Conservation (phyloP, 2,113 vertebrate species). For the Etheostoma spectabile region DNA sequence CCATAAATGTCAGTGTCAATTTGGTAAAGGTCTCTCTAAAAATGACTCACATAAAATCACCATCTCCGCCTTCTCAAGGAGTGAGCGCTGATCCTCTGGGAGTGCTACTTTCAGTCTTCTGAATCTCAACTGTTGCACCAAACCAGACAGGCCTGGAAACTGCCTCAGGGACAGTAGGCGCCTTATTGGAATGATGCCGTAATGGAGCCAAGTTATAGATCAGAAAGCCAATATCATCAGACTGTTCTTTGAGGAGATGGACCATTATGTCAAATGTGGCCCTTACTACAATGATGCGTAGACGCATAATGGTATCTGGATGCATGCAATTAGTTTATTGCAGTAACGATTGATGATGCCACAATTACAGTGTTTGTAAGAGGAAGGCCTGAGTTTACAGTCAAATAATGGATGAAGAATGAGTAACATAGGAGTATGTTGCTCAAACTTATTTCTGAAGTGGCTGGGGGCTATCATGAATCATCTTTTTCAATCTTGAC, state of each 20-base stretch:
- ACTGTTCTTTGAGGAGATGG: slow-evolving; percentile 31
- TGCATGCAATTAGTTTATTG: slow-evolving; percentile 50
- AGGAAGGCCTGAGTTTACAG: slow-evolving; percentile 29
- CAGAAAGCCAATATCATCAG: slow-evolving; percentile 56
- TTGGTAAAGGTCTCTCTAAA: slow-evolving; percentile 51
- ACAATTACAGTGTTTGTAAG: slow-evolving; percentile 39
- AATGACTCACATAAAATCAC: slow-evolving; percentile 43
- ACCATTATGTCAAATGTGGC: slow-evolving; percentile 39
- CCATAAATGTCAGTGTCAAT: slow-evolving; percentile 46
- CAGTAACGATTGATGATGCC: slow-evolving; percentile 26
- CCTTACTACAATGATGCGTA: slow-evolving; percentile 23
- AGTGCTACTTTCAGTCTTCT: slow-evolving; percentile 26
- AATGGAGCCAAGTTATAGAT: slow-evolving; percentile 43
- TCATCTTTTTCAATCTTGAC: slow-evolving; percentile 3
- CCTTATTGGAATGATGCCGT: slow-evolving; percentile 35
- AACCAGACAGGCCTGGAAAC: slow-evolving; percentile 4
- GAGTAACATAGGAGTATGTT: slow-evolving; percentile 32
- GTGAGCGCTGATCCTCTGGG: slow-evolving; percentile 2
- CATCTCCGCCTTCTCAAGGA: slow-evolving; percentile 28
- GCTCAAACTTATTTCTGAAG: slow-evolving; percentile 25
- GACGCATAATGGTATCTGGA: slow-evolving; percentile 30
- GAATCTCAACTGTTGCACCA: slow-evolving; percentile 14
- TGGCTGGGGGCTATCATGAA: slow-evolving; percentile 17
- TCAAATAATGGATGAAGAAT: slow-evolving; percentile 48
- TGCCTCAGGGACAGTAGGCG: slow-evolving; percentile 15